Evolutionary conservation across 2,797 vertebrate genomes (phyloP).

Genomic region (Hafferia zeledoni): DNA sequence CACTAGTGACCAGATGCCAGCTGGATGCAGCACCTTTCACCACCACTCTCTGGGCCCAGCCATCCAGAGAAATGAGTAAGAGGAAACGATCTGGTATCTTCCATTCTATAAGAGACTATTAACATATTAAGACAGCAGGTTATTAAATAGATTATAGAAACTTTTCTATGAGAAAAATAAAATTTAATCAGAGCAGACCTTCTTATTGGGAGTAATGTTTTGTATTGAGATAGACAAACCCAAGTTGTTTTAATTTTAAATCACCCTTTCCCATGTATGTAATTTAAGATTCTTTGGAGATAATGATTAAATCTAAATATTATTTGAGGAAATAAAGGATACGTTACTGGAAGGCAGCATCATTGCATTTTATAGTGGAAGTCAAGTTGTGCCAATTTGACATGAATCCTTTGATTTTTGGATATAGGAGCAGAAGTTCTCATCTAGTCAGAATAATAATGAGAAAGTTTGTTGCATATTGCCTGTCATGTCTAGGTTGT

Average conservation of each 20-base stretch:
- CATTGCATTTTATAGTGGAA: background rate
- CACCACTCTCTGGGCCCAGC: accelerated
- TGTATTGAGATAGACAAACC: background rate
- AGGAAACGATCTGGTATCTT: background rate
- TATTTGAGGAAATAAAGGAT: background rate
- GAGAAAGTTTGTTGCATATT: background rate
- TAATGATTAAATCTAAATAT: background rate
- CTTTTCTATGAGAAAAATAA: background rate
- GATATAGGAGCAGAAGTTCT: background rate
- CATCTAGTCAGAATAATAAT: background rate
- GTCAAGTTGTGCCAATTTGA: background rate
- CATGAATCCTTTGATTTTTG: background rate
- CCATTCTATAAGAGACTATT: background rate
- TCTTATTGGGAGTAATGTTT: background rate
- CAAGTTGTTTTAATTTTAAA: background rate
- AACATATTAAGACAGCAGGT: background rate
- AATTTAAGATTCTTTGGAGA: background rate
- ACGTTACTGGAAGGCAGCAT: background rate
- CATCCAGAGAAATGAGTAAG: background rate
- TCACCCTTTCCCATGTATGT: background rate
- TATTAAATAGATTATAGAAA: background rate
- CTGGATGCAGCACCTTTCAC: background rate
- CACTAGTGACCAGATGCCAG: accelerated
- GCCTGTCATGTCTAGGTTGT: background rate
- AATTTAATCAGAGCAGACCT: background rate